Percentiles rank a stretch among this genome's conserved stretches.
Evolutionary conservation across 2,888 invertebrate genomes (phyloP).

Genomic region (Parnassius orleans): DNA sequence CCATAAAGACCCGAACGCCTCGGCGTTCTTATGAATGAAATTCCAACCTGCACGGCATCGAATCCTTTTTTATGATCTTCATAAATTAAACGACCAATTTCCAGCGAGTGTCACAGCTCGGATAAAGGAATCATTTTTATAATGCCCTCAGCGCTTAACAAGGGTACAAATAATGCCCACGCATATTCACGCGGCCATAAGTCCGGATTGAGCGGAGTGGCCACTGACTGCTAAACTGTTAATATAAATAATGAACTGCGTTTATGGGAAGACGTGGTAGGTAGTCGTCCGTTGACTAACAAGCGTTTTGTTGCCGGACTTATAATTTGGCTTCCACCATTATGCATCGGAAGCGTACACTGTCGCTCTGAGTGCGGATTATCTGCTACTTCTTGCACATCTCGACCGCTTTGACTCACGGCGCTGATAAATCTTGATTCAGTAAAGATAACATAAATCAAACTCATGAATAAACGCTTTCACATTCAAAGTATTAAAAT

Average conservation of each 20-base stretch:
- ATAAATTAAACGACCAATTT: constrained; percentile 80
- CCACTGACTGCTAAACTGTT: constrained; percentile 80
- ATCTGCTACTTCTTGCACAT: constrained; percentile 29
- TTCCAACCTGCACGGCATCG: constrained; percentile 74
- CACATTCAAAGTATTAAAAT: constrained; percentile 14
- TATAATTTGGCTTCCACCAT: constrained; percentile 49
- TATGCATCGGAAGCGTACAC: constrained; percentile 24
- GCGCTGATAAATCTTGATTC: constrained; percentile 25
- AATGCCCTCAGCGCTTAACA: constrained; percentile 80
- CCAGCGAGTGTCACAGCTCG: constrained; percentile 78
- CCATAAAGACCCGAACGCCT: constrained; percentile 80
- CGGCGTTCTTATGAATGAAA: constrained; percentile 82
- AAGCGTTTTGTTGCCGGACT: constrained; percentile 63
- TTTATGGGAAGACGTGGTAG: constrained; percentile 69
- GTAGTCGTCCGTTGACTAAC: constrained; percentile 75
- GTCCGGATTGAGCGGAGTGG: constrained; percentile 66
- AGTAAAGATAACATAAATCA: constrained; percentile 10
- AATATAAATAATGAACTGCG: constrained; percentile 81
- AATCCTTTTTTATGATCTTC: constrained; percentile 78
- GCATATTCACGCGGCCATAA: constrained; percentile 78
- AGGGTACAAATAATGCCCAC: constrained; percentile 80
- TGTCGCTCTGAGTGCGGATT: constrained; percentile 31
- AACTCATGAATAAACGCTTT: not conserved
- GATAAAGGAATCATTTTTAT: constrained; percentile 81
- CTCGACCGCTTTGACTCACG: constrained; percentile 23